Evolutionary conservation across 2,113 vertebrate species (phyloP), one percentile per base, ranked within the genome.

Genomic region (Tinamus guttatus): DNA sequence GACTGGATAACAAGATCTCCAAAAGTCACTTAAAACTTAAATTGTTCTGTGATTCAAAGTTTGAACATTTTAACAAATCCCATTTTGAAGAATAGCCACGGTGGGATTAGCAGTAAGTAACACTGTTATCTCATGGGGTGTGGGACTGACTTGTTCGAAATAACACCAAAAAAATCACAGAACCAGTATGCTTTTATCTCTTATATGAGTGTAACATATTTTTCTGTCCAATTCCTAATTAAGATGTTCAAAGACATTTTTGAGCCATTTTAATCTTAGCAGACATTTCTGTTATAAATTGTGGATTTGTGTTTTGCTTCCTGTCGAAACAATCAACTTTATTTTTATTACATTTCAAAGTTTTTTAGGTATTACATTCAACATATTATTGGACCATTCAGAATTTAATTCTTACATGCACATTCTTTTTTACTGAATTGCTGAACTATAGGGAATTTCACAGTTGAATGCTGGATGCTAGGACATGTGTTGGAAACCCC

Each of bases 171-270:
- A 40, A 77, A 77, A 18, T 32, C 18, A 40, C 69, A 78, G 49
- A 81, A n/a, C 1, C 12, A 22, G 20, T 13, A 7, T 51, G 6
- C 4, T 82, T 77, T 58, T 62, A 43, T 45, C 4, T 11, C 28
- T 73, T 69, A 74, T 60, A 1, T 1, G 4, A 27, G 9, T 0
- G 2, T 4, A 56, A 45, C 21, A 5, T 5, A 15, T 52, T 62
- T 85, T 78, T 64, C 22, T 60, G 5, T 56, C 81, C 13, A 64
- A 4, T 20, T 68, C 8, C 7, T 71, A 51, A 43, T 25, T 64
- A 27, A 59, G 36, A 25, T 45, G 18, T 1, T 74, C 4, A 22
- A 5, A 56, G 43, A 65, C 20, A 60, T 78, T 40, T 85, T 69
- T 32, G 87, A 9, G 1, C 3, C 60, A 25, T 76, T 78, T 64